These are phyloP conservation scores for Noturus placidus DNA, from an alignment of 2,113 vertebrate genomes.

Conservation along the genomic window DNA sequence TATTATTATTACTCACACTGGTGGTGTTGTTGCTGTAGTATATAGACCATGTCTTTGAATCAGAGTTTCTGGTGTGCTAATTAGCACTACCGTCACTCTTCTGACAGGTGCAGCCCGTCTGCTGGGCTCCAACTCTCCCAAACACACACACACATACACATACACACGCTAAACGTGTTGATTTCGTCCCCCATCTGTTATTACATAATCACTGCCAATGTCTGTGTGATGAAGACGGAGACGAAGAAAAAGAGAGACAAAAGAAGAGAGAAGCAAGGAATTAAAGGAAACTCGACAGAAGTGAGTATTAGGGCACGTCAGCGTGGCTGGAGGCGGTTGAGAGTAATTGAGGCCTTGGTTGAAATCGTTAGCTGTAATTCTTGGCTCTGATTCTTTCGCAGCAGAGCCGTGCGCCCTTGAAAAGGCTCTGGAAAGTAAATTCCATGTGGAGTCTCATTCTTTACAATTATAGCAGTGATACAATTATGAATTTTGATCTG, in stretches of 20 bases:
- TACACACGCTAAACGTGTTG: slow-evolving; percentile 82
- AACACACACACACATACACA: slow-evolving; percentile 40
- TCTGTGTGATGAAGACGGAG: slow-evolving; percentile 79
- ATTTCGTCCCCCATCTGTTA: slow-evolving; percentile 99
- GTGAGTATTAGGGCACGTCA: slow-evolving; percentile 22
- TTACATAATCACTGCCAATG: slow-evolving; percentile 99
- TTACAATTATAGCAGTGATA: slow-evolving; percentile 5
- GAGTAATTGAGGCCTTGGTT: slow-evolving; percentile 43
- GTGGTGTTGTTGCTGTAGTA: not conserved
- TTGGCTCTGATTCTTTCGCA: slow-evolving; percentile 18
- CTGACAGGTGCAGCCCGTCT: slow-evolving; percentile 99
- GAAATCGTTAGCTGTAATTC: slow-evolving; percentile 36
- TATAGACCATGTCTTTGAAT: slow-evolving; percentile 67
- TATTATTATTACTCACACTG: not conserved
- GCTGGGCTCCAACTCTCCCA: slow-evolving; percentile 82
- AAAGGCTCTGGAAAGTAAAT: slow-evolving; percentile 27
- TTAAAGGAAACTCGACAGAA: slow-evolving; percentile 17
- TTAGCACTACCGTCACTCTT: slow-evolving; percentile 94
- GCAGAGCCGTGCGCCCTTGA: not conserved
- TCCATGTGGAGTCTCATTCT: not conserved
- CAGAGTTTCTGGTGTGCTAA: slow-evolving; percentile 95
- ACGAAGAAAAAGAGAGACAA: slow-evolving; percentile 43
- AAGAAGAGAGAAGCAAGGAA: slow-evolving; percentile 8
- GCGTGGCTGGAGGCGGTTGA: slow-evolving; percentile 31
- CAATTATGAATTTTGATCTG: slow-evolving; percentile 3